A percentile compares a stretch with the other conserved stretches of the same genome.
Conservation (phyloP, 2,888 invertebrate species). For the Ophonus ardosiacus region DNA sequence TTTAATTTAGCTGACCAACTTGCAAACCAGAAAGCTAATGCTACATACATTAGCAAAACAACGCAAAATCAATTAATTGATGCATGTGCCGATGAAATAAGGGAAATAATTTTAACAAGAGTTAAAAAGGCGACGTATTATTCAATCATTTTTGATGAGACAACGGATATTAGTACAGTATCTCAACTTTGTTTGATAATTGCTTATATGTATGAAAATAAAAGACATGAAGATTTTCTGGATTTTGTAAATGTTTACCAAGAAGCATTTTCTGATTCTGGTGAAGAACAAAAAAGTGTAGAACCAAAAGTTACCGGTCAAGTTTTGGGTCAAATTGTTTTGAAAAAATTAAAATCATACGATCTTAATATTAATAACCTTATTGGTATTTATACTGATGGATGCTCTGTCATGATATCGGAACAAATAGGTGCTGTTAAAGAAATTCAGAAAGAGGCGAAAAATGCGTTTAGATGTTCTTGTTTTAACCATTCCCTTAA, state of each 20-base stretch:
- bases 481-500: slow-evolving; percentile 65
- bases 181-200: background rate
- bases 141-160: slow-evolving; percentile 69
- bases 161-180: slow-evolving; percentile 66
- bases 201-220: background rate
- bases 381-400: slow-evolving; percentile 65
- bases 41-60: slow-evolving; percentile 68
- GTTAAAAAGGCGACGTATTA: slow-evolving; percentile 66
- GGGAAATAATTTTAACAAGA: slow-evolving; percentile 64
- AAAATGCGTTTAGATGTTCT: slow-evolving; percentile 61
- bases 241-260: slow-evolving; percentile 1
- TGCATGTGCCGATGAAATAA: slow-evolving; percentile 67
- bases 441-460: slow-evolving; percentile 58
- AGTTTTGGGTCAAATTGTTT: too few species aligned
- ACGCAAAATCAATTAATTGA: slow-evolving; percentile 69
- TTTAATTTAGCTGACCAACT: too few species aligned
- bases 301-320: too few species aligned
- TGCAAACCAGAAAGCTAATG: slow-evolving; percentile 53
- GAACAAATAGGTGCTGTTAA: slow-evolving; percentile 61
- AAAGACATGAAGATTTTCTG: slow-evolving; percentile 32
- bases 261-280: too few species aligned
- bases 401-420: slow-evolving; percentile 65
- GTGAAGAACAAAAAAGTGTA: too few species aligned
- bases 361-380: slow-evolving; percentile 57
- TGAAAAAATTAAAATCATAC: background rate